These are phyloP conservation scores for Mormyrops attenuatus DNA, from an alignment of 2,797 vertebrate species.

Conservation along the genomic window DNA sequence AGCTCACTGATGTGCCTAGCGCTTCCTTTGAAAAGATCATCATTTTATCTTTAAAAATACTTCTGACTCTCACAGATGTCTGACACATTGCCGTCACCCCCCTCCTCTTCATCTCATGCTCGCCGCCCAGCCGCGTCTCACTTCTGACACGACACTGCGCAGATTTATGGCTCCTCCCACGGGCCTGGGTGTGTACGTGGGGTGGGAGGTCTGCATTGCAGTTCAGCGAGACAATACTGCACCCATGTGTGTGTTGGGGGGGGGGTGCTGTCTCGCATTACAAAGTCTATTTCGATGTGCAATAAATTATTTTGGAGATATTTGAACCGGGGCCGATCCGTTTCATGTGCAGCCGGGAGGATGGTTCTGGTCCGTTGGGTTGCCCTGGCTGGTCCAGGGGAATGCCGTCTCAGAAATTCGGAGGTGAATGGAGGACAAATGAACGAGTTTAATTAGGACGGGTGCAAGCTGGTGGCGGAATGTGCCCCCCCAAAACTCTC, in stretches of 20 bases:
- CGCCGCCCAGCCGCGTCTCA: conserved; percentile 47
- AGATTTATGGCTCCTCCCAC: conserved; percentile 39
- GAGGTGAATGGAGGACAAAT: conserved; percentile 8
- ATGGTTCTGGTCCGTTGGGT: neutral
- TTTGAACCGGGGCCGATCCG: neutral
- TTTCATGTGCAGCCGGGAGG: neutral
- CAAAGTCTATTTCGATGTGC: conserved; percentile 10
- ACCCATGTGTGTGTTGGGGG: conserved; percentile 3
- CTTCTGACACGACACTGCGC: conserved; percentile 35
- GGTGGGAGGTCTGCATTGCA: neutral
- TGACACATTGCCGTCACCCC: neutral
- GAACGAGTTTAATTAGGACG: neutral
- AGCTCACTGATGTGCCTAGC: neutral
- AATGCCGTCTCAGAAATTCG: neutral
- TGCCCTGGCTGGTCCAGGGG: neutral
- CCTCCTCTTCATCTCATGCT: conserved; percentile 30
- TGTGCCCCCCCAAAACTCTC: neutral
- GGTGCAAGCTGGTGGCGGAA: neutral
- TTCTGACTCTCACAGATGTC: neutral
- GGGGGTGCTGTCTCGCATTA: neutral
- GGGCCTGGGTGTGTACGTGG: neutral
- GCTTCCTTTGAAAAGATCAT: neutral
- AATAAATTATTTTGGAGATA: conserved; percentile 5
- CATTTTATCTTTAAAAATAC: neutral
- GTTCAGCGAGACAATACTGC: conserved; percentile 16